Evolutionary conservation across 2,113 vertebrate genomes (phyloP).

Genomic region (Lanius ludovicianus): DNA sequence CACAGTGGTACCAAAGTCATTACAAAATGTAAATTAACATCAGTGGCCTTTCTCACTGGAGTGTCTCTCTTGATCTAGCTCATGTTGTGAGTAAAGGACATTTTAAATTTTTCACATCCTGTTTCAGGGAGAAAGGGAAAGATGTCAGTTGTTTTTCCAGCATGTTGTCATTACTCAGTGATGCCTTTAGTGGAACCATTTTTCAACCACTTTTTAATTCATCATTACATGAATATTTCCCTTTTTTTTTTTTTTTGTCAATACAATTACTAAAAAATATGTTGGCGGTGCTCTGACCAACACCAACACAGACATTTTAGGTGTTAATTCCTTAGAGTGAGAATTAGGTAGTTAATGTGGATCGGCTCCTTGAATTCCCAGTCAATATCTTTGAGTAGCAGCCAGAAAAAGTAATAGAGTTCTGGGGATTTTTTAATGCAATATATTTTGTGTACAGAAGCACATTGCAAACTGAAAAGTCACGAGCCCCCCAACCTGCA

Average conservation of each 20-base stretch:
- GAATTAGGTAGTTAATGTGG: neutral
- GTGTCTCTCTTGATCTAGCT: neutral
- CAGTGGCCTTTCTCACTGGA: neutral
- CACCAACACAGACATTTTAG: neutral
- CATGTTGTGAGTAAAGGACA: neutral
- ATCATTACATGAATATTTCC: neutral
- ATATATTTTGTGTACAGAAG: neutral
- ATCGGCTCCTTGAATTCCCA: neutral
- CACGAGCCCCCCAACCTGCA: neutral
- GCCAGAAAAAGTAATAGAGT: neutral
- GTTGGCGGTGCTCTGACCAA: neutral
- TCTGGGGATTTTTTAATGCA: neutral
- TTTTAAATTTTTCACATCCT: neutral
- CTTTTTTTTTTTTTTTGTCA: neutral
- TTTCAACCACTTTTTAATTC: neutral
- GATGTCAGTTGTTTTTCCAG: neutral
- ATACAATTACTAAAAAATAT: neutral
- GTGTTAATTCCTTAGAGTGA: neutral
- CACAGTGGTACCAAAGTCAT: neutral
- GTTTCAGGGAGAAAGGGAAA: neutral
- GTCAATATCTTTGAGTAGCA: neutral
- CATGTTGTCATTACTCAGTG: neutral
- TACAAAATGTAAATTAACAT: constrained; percentile 11
- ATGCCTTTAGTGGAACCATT: neutral
- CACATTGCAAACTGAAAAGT: neutral